Evolutionary conservation across 2,113 vertebrate genomes (phyloP).

Genomic region (Mormoops blainvillei): DNA sequence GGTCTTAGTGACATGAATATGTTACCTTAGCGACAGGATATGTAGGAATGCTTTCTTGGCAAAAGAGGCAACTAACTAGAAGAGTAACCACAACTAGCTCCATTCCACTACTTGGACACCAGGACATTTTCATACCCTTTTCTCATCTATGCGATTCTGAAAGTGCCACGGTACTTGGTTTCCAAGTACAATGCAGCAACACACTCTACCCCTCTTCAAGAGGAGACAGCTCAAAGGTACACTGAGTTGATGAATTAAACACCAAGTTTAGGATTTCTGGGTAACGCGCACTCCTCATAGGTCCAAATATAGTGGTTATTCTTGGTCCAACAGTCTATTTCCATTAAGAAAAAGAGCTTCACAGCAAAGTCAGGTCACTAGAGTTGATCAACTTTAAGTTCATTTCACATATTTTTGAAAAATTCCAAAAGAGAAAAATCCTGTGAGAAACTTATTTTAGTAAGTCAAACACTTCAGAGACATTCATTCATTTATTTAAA

Average conservation of each 20-base stretch:
- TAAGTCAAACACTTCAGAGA: neutral
- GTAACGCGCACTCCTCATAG: neutral
- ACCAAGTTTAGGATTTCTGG: neutral
- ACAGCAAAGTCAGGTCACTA: neutral
- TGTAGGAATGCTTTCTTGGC: neutral
- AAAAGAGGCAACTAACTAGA: neutral
- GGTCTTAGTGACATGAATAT: neutral
- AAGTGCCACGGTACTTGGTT: neutral
- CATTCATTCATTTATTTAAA: neutral
- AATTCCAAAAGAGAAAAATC: neutral
- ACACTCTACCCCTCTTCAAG: neutral
- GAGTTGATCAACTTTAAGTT: neutral
- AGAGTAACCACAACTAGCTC: rapidly evolving
- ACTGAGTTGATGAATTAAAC: neutral
- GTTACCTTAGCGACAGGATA: neutral
- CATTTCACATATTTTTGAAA: neutral
- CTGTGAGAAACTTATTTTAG: neutral
- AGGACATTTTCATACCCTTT: neutral
- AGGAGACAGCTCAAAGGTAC: neutral
- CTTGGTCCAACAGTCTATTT: neutral
- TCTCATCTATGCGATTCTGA: rapidly evolving
- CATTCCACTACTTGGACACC: neutral
- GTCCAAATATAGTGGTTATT: neutral
- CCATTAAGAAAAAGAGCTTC: neutral
- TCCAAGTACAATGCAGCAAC: neutral